Evolutionary conservation across 1,140 invertebrate species (phyloP), one percentile per base, ranked within the genome.

Genomic region (Rhysida immarginata): DNA sequence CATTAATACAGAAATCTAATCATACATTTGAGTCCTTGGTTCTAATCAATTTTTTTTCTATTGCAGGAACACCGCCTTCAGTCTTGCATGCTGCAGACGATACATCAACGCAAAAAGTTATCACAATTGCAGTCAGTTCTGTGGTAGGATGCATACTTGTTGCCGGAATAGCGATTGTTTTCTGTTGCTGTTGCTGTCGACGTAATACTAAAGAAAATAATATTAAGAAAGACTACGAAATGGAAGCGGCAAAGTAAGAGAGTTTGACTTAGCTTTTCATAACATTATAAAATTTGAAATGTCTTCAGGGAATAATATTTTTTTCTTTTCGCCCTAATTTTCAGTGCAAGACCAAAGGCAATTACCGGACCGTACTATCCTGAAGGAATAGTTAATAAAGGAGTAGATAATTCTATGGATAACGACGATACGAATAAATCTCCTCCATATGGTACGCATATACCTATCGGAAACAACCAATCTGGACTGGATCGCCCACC

Each of bases 301-400:
- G 44, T 16, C 44, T 46, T 16, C 44, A 46, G 5, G 5, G 20
- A 23, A 46, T 14, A 14, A 18, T 27, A 18, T 59, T 26, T 18
- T 49, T 18, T 26, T 41, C 18, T 56, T 48, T 45, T 50, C 63
- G n/a, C n/a, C n/a, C n/a, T 60, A 59, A 49, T 65, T 63, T 64
- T 11, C 62, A 79, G 76, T 52, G 72, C 77, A 3, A 76, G 83
- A 41, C 83, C 85, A 1, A 84, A 84, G 49, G 82, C 87, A 66
- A 83, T 87, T 2, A 77, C 87, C 1, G 87, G 88, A 13, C 90
- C 90, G 62, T 87, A 85, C 62, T 81, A 83, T 16, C 78, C 81
- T 23, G 79, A 81, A n/a, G 84, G 84, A 2, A 81, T 91, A 70
- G 87, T 92, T 70, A 92, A 92, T 69, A 92, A 92, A 46, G 87